phyloP scores from a whole-genome alignment of 2,113 vertebrate species.

The Dromiciops gliroides region DNA sequence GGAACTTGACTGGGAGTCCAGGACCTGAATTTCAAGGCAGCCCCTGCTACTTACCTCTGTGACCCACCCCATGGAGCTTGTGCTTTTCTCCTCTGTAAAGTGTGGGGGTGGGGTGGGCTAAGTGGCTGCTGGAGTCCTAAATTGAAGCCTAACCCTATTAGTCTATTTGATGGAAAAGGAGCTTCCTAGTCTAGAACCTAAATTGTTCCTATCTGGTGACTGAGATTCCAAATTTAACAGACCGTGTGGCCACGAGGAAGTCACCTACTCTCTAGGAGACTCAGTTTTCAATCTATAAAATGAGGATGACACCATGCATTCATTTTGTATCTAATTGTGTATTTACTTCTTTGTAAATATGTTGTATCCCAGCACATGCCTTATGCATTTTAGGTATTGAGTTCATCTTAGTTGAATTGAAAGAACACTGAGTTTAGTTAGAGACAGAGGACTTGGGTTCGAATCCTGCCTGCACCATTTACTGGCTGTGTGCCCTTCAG shows the following conservation, averaged over 20 bases:
- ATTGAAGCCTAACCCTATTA: background rate
- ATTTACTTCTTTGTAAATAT: background rate
- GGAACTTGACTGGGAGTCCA: background rate
- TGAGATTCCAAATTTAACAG: background rate
- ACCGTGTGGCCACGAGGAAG: no score
- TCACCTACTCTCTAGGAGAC: background rate
- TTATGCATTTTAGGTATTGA: background rate
- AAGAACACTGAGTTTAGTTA: background rate
- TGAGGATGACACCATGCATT: background rate
- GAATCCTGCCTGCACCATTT: no score
- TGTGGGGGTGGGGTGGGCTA: background rate
- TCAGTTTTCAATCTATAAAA: background rate
- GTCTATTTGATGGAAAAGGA: background rate
- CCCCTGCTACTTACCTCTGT: background rate
- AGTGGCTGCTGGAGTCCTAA: background rate
- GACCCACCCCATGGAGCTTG: accelerated
- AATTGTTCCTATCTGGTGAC: background rate
- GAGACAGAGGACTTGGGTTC: no score
- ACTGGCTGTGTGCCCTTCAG: no score
- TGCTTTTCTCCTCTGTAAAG: background rate
- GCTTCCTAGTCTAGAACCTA: background rate
- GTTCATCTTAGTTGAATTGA: background rate
- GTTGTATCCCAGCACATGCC: no score
- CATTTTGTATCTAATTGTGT: background rate
- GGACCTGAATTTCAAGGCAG: background rate